Base-by-base conservation (phyloP, 2,113 vertebrate species). In the Oceanites oceanicus region DNA sequence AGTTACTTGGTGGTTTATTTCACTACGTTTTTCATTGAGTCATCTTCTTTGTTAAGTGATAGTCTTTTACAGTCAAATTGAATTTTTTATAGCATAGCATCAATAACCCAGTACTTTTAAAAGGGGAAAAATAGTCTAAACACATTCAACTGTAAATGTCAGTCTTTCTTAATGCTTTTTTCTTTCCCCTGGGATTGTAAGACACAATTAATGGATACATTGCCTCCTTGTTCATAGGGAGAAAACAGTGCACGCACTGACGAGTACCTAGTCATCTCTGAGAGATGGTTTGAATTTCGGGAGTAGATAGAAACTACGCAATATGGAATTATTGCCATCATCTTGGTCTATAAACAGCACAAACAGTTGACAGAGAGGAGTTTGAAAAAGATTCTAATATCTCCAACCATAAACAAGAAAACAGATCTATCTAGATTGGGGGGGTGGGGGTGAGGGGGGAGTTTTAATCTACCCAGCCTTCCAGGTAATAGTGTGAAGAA, bases 261-360 rank as follows among this genome's bases (percentile, higher is more conserved):
- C 38, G 80, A 68, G 36, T 59, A 15, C 13, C 38, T 9, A n/a
- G 2, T 50, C 13, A 16, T 25, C 11, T 61, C 63, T 68, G 30
- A 59, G 32, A 53, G 15, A 36, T 15, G 6, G 5, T 61, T 81
- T 47, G 55, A 47, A 74, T 81, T 77, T 62, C 5, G 11, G 8
- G 14, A 67, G 14, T 15, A 55, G 67, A 30, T 16, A 49, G 18
- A 84, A 90, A 65, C 14, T 32, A 22, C 21, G 19, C 13, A 66
- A 38, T 0, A 2, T 0, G 1, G 20, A 53, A 29, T 66, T 70
- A 52, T 38, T 77, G 49, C 10, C 68, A 80, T 11, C 5, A 34
- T 34, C 15, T 91, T 50, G 38, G 18, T 21, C 29, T 55, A 13
- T 30, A 86, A 72, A 65, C 9, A 44, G 20, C 7, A 38, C 4